A percentile compares a stretch with the other conserved stretches of the same genome.
Conservation (phyloP, 2,113 vertebrate species). For the Azemiops feae region DNA sequence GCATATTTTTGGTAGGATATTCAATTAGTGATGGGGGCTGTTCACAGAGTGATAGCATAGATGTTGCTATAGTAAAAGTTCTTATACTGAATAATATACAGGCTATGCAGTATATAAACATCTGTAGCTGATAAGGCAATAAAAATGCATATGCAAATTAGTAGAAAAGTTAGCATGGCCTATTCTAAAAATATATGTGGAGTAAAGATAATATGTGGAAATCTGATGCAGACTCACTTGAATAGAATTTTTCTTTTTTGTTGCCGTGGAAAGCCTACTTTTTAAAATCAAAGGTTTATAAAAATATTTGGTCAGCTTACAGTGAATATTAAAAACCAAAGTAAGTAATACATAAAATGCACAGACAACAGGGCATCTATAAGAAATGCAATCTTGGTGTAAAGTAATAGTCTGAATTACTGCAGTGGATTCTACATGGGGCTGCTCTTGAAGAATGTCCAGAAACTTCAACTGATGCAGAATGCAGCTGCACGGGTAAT, state of each 20-base stretch:
- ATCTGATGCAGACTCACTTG: neutral
- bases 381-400: neutral
- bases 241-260: neutral
- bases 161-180: neutral
- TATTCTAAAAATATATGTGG: neutral
- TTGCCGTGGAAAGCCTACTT: neutral
- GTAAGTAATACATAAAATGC: neutral
- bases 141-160: neutral
- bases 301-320: neutral
- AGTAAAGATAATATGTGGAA: neutral
- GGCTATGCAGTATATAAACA: neutral
- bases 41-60: neutral
- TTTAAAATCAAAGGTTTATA: neutral
- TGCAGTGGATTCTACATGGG: neutral
- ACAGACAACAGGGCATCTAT: neutral
- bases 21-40: neutral
- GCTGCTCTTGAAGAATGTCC: neutral
- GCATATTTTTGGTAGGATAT: neutral
- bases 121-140: neutral
- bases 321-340: neutral
- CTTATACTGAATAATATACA: neutral
- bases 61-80: neutral
- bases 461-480: neutral
- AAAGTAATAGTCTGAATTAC: neutral
- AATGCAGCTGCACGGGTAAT: neutral